phyloP scores from a whole-genome alignment of 2,797 vertebrate species.

The Lophius americanus region DNA sequence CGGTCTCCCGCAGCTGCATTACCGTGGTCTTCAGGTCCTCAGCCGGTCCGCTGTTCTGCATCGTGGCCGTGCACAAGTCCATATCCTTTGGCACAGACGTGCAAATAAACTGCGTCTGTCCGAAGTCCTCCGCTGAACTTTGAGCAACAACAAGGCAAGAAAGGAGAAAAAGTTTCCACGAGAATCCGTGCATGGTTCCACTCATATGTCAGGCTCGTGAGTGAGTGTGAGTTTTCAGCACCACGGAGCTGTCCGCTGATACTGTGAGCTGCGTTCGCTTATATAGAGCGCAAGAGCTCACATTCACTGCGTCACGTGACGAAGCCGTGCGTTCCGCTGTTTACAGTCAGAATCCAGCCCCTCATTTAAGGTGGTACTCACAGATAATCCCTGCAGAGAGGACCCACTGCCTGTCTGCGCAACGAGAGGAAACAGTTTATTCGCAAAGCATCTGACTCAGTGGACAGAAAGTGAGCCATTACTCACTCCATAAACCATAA shows the following conservation, averaged over 20 bases:
- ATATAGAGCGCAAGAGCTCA: constrained; percentile 81
- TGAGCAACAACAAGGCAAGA: constrained; percentile 74
- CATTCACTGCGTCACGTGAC: constrained; percentile 80
- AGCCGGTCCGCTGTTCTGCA: constrained; percentile 88
- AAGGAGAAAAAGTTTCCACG: constrained; percentile 84
- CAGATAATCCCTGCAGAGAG: background rate
- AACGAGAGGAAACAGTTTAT: no score
- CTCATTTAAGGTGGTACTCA: constrained; percentile 74
- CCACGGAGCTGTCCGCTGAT: constrained; percentile 82
- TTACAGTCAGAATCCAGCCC: constrained; percentile 66
- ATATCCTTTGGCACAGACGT: constrained; percentile 95
- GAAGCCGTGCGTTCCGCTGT: constrained; percentile 79
- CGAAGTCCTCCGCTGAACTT: constrained; percentile 86
- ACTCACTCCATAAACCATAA: no score
- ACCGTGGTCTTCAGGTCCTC: constrained; percentile 92
- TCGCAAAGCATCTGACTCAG: no score
- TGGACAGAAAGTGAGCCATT: no score
- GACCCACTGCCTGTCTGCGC: no score
- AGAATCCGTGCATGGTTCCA: constrained; percentile 73
- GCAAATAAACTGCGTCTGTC: constrained; percentile 95
- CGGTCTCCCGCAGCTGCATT: constrained; percentile 93
- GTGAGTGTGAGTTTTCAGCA: constrained; percentile 66
- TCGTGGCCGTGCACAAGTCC: constrained; percentile 92
- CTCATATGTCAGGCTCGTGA: background rate
- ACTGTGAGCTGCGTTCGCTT: constrained; percentile 76